phyloP scores from a whole-genome alignment of 2,113 vertebrate genomes.

The Trochalopteron elliotii region DNA sequence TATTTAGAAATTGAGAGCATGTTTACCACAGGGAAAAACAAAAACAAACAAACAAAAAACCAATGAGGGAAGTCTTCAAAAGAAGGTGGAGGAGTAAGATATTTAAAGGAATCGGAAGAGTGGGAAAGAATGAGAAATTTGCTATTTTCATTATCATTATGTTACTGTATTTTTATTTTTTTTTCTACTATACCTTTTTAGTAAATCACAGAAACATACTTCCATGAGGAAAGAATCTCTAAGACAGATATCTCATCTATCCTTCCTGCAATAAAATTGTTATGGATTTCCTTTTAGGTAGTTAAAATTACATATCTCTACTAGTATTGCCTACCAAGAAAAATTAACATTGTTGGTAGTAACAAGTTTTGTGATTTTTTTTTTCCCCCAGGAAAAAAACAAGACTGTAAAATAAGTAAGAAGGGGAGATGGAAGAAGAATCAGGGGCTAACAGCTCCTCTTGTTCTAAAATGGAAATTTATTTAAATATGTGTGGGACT shows the following conservation, averaged over 20 bases:
- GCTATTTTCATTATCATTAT: background rate
- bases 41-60: too few relatives aligned
- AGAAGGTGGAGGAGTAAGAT: background rate
- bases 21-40: background rate
- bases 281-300: background rate
- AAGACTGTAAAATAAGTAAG: background rate
- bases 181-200: background rate
- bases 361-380: background rate
- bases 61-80: background rate
- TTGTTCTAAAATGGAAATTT: background rate
- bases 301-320: background rate
- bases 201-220: background rate
- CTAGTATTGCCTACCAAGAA: background rate
- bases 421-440: background rate
- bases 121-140: background rate
- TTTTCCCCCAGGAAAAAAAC: background rate
- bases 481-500: background rate
- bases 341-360: background rate
- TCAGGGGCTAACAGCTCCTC: fast-evolving
- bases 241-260: background rate
- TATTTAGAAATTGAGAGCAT: background rate
- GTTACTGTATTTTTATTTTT: background rate
- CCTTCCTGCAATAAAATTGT: background rate
- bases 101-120: background rate
- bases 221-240: background rate